A percentile compares a stretch with the other conserved stretches of the same genome.
Evolutionary conservation across 2,888 invertebrate genomes (phyloP).

Genomic region (Prionchulus punctatus): DNA sequence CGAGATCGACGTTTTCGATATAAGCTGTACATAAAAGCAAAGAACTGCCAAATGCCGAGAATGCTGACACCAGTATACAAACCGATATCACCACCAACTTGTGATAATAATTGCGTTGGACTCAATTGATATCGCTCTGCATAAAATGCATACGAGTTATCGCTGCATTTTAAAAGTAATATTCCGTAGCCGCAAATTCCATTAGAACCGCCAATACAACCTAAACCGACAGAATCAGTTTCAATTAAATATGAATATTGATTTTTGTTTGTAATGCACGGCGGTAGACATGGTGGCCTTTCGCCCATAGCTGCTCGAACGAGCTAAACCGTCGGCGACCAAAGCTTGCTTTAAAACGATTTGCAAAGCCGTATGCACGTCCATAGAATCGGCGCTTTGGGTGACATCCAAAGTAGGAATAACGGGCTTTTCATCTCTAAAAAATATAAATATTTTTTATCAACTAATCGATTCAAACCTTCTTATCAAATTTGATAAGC

Average conservation of each 20-base stretch:
- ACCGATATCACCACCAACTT: neutral
- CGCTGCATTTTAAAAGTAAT: neutral
- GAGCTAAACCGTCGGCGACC: conserved; percentile 83
- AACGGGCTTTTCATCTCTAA: conserved; percentile 41
- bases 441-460: conserved; percentile 20
- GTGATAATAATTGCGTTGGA: neutral
- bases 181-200: too few species aligned
- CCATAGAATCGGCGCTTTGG: conserved; percentile 48
- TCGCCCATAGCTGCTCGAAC: conserved; percentile 35
- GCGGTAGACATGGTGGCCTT: neutral
- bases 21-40: neutral
- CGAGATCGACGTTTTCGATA: neutral
- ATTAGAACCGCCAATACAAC: too few species aligned
- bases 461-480: neutral
- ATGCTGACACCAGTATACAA: neutral
- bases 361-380: conserved; percentile 84
- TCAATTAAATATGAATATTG: too few species aligned
- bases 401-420: too few species aligned
- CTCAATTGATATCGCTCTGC: neutral
- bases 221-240: too few species aligned
- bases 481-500: too few species aligned
- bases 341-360: conserved; percentile 87
- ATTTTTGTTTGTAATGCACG: neutral
- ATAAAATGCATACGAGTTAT: neutral
- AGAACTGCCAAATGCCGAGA: neutral